Base-by-base conservation (phyloP, 2,888 invertebrate genomes). In the Thelaira solivaga region DNA sequence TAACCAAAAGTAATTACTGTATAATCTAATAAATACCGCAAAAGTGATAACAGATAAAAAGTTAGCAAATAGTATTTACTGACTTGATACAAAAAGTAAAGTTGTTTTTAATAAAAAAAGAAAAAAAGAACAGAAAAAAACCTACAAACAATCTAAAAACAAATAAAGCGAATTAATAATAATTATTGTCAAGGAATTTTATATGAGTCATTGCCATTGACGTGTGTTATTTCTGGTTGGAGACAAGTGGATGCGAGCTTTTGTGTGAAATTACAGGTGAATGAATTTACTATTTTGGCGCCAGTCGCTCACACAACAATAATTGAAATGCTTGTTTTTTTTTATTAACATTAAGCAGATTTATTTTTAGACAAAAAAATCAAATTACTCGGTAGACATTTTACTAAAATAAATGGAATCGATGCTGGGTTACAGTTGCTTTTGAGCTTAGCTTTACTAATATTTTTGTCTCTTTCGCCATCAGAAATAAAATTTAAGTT, bases 261-360 rank as follows among this genome's bases (percentile, higher is more conserved):
- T 45, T 20, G 18, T 45, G 6, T 26, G 6, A 26, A 43, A 13
- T 53, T 43, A 20, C 20, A 43, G 59, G 51, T 76, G 67, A 69
- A 65, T 78, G 55, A 57, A 57, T 65, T 68, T 62, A 26, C n/a
- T n/a, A 26, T 57, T 67, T 73, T 69, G 64, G 68, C 77, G 77
- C 73, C 73, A 59, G 22, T 59, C 62, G n/a, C n/a, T n/a, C n/a
- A n/a, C n/a, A 62, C 36, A 49, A 47, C 64, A 59, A 45, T 24
- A 68, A 51, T 36, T 49, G 36, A 51, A 51, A 67, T 62, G 18
- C 10, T 71, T 51, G 39, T 55, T 45, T 24, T 24, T 45, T 24
- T 2, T 31, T 13, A 10, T 36, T 36, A 36, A 49, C n/a, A 53
- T n/a, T 36, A 20, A 36, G 47, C 34, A 29, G 53, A 20, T 45